These are phyloP conservation scores for Catharus ustulatus DNA, from an alignment of 2,797 vertebrate genomes.

Conservation along the genomic window DNA sequence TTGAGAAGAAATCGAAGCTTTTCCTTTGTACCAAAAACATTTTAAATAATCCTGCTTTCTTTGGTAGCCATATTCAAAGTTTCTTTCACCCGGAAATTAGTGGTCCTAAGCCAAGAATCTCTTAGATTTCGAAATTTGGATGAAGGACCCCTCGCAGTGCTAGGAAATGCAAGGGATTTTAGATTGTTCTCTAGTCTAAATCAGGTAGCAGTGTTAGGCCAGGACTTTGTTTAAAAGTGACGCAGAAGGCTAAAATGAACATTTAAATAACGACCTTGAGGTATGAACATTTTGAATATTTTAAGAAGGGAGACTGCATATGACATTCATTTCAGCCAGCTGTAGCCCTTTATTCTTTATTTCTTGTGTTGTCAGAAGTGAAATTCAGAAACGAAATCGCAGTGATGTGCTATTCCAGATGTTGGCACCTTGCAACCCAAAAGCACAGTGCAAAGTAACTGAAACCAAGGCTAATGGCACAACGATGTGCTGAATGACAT, in stretches of 20 bases:
- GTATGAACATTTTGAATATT: conserved; percentile 45
- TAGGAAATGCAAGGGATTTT: background rate
- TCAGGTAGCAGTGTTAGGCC: background rate
- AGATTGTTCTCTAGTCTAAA: background rate
- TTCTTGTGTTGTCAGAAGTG: background rate
- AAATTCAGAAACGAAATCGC: conserved; percentile 17
- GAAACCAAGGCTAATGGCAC: background rate
- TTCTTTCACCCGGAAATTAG: background rate
- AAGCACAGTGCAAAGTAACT: background rate
- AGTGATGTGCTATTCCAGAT: background rate
- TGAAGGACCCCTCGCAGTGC: background rate
- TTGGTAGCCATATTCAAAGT: background rate
- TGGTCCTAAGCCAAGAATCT: background rate
- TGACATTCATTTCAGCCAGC: background rate
- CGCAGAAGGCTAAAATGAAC: conserved; percentile 35
- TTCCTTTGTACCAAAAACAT: background rate
- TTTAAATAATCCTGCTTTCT: background rate
- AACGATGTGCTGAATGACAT: background rate
- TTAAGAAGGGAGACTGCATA: background rate
- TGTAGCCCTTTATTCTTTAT: background rate
- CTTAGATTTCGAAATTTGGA: background rate
- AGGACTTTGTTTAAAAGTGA: conserved; percentile 1
- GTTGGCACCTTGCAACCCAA: background rate
- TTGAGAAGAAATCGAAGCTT: background rate
- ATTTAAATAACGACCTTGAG: conserved; percentile 27